Percentiles rank a stretch among this genome's conserved stretches.
Evolutionary conservation across 2,797 vertebrate genomes (phyloP).

Genomic region (Rhadinocentrus ornatus): DNA sequence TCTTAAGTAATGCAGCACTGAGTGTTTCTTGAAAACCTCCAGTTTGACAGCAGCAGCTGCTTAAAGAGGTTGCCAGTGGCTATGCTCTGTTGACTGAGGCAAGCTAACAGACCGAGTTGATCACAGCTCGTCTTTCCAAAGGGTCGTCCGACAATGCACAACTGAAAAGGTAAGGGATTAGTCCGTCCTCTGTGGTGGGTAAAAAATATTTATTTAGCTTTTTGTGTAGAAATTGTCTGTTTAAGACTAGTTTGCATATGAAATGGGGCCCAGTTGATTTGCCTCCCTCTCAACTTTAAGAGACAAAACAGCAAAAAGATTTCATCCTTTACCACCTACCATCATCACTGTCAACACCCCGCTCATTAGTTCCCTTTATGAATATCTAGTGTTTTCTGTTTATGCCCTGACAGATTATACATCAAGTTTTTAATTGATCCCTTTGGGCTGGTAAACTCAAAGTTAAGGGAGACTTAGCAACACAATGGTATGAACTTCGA

Average conservation of each 20-base stretch:
- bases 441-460: slow-evolving; percentile 75
- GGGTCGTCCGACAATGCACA: slow-evolving; percentile 28
- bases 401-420: slow-evolving; percentile 73
- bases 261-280: slow-evolving; percentile 33
- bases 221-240: not conserved
- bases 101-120: slow-evolving; percentile 21
- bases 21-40: slow-evolving; percentile 36
- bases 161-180: slow-evolving; percentile 13
- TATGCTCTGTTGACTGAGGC: not conserved
- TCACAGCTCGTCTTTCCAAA: slow-evolving; percentile 16
- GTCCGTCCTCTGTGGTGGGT: slow-evolving; percentile 4
- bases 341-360: slow-evolving; percentile 5
- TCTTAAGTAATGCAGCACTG: slow-evolving; percentile 40
- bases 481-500: slow-evolving; percentile 67
- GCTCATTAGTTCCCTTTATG: slow-evolving; percentile 51
- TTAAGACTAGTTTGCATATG: slow-evolving; percentile 41
- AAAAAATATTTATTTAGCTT: slow-evolving; percentile 1
- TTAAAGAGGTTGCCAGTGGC: slow-evolving; percentile 29
- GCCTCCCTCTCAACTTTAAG: slow-evolving; percentile 49
- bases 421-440: slow-evolving; percentile 85
- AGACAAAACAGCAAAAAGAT: slow-evolving; percentile 28
- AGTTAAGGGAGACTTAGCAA: slow-evolving; percentile 62
- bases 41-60: slow-evolving; percentile 32
- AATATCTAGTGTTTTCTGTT: slow-evolving; percentile 48
- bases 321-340: slow-evolving; percentile 25